Percentiles rank a stretch among this genome's conserved stretches.
Evolutionary conservation across 2,113 vertebrate genomes (phyloP).

Genomic region (Mirounga angustirostris): DNA sequence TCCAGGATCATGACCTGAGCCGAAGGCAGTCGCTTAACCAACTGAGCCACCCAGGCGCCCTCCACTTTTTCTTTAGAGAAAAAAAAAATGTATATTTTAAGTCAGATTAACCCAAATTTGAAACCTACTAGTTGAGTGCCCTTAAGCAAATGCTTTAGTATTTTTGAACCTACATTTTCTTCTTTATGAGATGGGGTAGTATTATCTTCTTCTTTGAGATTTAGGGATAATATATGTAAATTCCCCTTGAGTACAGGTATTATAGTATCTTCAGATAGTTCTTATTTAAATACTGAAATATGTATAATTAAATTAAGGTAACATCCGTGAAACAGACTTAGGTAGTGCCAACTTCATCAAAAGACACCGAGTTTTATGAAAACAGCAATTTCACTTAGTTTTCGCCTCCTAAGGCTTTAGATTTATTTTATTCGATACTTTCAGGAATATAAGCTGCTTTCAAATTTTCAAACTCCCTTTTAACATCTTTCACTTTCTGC

Average conservation of each 20-base stretch:
- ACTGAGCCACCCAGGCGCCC: too few relatives aligned
- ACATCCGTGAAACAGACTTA: neutral
- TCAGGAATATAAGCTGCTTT: neutral
- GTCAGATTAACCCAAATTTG: neutral
- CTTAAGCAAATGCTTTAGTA: neutral
- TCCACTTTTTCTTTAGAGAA: neutral
- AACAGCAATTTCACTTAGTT: neutral
- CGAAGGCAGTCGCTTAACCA: too few relatives aligned
- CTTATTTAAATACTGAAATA: conserved; percentile 8
- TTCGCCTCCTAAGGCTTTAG: neutral
- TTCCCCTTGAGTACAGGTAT: neutral
- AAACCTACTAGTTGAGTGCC: neutral
- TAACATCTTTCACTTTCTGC: neutral
- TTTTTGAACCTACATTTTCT: neutral
- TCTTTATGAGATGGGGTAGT: neutral
- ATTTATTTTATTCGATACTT: conserved; percentile 9
- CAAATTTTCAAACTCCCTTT: conserved; percentile 12
- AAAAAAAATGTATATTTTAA: neutral
- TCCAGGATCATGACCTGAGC: too few relatives aligned
- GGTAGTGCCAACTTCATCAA: neutral
- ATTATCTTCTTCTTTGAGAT: conserved; percentile 13
- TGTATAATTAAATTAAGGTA: conserved; percentile 43
- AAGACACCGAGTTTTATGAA: neutral
- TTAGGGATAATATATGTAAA: conserved; percentile 30
- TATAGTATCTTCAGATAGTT: neutral